Evolutionary conservation across 2,113 vertebrate species (phyloP).

Genomic region (Nothobranchius kuhntae): DNA sequence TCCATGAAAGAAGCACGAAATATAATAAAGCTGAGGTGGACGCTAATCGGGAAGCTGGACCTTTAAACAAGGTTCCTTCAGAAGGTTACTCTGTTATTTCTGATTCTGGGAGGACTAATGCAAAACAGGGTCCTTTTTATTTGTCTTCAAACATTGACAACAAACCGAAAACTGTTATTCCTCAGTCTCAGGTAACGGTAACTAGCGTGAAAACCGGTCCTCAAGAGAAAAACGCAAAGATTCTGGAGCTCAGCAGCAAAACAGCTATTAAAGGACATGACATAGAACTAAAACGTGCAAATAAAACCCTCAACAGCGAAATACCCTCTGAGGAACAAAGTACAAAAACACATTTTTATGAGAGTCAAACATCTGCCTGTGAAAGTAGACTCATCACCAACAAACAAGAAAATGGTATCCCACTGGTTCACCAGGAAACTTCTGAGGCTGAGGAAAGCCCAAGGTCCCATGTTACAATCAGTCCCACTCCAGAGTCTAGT

Average conservation of each 20-base stretch:
- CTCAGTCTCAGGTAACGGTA: constrained; percentile 10
- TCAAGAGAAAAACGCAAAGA: constrained; percentile 3
- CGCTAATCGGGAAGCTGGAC: constrained; percentile 24
- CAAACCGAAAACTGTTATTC: neutral
- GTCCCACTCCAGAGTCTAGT: constrained; percentile 46
- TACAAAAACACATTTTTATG: constrained; percentile 1
- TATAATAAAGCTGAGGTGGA: constrained; percentile 1
- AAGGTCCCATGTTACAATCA: constrained; percentile 2
- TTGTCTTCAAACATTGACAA: neutral
- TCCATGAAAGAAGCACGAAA: neutral
- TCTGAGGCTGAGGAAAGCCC: constrained; percentile 17
- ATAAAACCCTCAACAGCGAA: constrained; percentile 8
- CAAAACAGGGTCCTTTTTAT: neutral
- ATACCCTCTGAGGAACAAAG: constrained; percentile 8
- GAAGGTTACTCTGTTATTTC: constrained; percentile 9
- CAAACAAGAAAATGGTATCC: constrained; percentile 1
- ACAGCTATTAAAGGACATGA: constrained; percentile 22
- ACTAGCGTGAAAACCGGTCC: neutral
- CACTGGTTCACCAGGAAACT: constrained; percentile 16
- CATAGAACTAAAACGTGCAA: neutral
- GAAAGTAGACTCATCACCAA: neutral
- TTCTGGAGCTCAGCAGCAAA: constrained; percentile 3
- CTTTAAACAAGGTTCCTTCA: constrained; percentile 1
- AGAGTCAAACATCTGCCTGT: neutral
- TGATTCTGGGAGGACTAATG: neutral